Conservation (phyloP, 1,140 invertebrate genomes). For the Pseudomyrmex sp. region DNA sequence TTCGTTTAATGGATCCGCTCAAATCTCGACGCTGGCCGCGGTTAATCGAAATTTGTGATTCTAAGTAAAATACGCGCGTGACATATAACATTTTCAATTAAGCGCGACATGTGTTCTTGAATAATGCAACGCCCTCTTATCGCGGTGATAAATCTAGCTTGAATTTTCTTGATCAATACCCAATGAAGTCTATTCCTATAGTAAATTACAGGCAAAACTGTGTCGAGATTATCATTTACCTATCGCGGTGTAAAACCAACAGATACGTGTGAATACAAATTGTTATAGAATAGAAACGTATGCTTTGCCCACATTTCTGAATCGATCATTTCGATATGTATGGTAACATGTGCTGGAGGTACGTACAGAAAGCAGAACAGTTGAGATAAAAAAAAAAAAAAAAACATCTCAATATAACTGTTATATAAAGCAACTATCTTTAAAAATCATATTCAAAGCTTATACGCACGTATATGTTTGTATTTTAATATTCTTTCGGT, state of each 20-base stretch:
- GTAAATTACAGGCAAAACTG: constrained; percentile 1
- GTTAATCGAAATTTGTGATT: constrained; percentile 43
- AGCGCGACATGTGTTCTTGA: constrained; percentile 30
- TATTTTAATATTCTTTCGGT: too few relatives aligned
- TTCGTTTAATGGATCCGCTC: constrained; percentile 14
- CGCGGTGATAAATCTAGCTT: background rate
- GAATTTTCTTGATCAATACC: constrained; percentile 2
- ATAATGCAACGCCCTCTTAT: constrained; percentile 45
- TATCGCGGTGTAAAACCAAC: constrained; percentile 13
- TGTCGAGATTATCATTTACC: background rate
- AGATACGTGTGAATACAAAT: constrained; percentile 23
- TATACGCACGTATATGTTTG: too few relatives aligned
- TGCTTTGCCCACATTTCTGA: constrained; percentile 12
- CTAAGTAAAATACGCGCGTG: constrained; percentile 26
- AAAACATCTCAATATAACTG: too few relatives aligned
- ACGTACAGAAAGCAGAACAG: background rate
- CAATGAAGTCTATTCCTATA: constrained; percentile 24
- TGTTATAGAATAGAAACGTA: constrained; percentile 29
- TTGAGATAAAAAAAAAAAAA: background rate
- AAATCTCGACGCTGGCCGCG: background rate
- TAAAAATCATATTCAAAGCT: too few relatives aligned
- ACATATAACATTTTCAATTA: constrained; percentile 37
- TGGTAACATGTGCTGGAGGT: constrained; percentile 23
- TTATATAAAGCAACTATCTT: too few relatives aligned
- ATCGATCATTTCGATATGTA: constrained; percentile 43